Conservation (phyloP, 2,888 invertebrate genomes). For the Oscheius sp. region DNA sequence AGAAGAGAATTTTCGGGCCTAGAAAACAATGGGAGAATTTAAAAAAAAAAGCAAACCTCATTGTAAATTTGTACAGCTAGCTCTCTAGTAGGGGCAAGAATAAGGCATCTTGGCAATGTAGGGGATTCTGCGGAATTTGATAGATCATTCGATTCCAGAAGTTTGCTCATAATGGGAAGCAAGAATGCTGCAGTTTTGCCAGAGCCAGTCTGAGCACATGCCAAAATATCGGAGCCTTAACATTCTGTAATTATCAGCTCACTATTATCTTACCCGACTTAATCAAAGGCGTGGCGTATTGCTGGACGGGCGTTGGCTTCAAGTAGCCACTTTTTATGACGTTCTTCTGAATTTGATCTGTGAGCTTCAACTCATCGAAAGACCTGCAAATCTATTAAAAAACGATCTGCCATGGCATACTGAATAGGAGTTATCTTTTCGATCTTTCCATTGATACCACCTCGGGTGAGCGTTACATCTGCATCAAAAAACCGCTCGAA, state of each 20-base stretch:
- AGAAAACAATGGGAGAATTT: no score
- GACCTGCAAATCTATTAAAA: conserved; percentile 11
- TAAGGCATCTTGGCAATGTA: conserved; percentile 68
- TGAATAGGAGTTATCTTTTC: conserved; percentile 41
- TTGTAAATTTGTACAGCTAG: conserved; percentile 87
- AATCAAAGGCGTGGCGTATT: conserved; percentile 86
- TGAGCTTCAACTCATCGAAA: conserved; percentile 83
- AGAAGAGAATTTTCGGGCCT: conserved; percentile 85
- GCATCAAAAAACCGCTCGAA: conserved; percentile 58
- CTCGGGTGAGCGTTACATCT: conserved; percentile 28
- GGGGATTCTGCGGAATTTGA: conserved; percentile 45
- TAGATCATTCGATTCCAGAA: conserved; percentile 44
- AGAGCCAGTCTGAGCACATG: conserved; percentile 96
- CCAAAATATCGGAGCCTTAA: conserved; percentile 92
- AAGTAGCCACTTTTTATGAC: conserved; percentile 84
- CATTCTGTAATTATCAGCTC: conserved; percentile 93
- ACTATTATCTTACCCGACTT: conserved; percentile 85
- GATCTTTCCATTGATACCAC: conserved; percentile 37
- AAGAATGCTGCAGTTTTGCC: conserved; percentile 83
- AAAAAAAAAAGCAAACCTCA: conserved; percentile 82
- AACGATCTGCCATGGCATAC: conserved; percentile 28
- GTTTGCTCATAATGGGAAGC: conserved; percentile 70
- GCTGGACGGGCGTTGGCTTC: conserved; percentile 93
- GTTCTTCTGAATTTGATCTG: conserved; percentile 82
- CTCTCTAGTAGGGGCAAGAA: conserved; percentile 91